Base-by-base conservation (phyloP, 1,140 invertebrate genomes). In the Drosophila pseudoobscura region DNA sequence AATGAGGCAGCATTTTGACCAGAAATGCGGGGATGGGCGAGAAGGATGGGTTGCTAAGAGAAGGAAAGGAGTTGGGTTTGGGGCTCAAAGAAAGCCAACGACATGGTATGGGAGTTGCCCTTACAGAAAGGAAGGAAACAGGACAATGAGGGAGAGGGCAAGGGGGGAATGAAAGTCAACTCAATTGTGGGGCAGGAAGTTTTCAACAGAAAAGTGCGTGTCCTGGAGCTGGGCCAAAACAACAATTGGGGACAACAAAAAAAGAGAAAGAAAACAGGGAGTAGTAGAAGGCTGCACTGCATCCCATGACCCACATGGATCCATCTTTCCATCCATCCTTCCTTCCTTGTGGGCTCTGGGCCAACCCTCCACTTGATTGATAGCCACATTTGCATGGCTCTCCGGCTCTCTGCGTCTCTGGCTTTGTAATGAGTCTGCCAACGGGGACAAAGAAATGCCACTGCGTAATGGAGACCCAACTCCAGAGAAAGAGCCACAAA, bases 371-470 rank as follows among this genome's bases (percentile, higher is more conserved):
- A 46, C 58, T 58, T 87, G 83, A 88, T 88, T 88, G 84, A 88
- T 88, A 71, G 83, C 84, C 79, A 66, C 83, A 88, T 88, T 88
- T 88, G 83, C 83, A 88, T 79, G 69, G 54, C 45, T 24, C 24
- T 24, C 24, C 13, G 35, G 11, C 11, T 39, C 35, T 35, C 58
- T 39, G 9, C 2, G 29, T 1, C 29, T 35, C 50, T 51, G 50
- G 50, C 31, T 39, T 17, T 56, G 79, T 88, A 87, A 87, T 88
- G 83, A 87, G 83, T 63, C 65, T 75, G 71, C 71, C 75, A 82
- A 61, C 74, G 58, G 71, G 80, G 71, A 75, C 61, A 75, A 69
- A 65, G 64, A 50, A 24, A 57, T 31, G 41, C 39, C 46, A 43
- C 35, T 35, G 35, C 35, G 35, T 35, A 35, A 35, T 35, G 35